A percentile compares a stretch with the other conserved stretches of the same genome.
These are phyloP conservation scores for Drosophila nigrodunni DNA, from an alignment of 1,140 invertebrate species.

Conservation along the genomic window DNA sequence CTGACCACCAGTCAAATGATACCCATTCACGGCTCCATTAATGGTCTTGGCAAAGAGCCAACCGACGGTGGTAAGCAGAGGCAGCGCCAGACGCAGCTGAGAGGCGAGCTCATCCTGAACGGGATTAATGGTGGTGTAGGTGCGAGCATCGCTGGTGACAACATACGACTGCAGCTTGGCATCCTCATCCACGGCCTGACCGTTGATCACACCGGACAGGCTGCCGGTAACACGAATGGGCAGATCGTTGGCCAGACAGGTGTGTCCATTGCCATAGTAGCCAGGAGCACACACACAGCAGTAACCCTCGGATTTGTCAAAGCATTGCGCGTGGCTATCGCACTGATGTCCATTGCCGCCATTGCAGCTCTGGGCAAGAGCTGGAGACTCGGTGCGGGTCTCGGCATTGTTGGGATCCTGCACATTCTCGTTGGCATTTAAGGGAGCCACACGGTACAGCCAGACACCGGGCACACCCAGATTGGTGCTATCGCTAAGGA, in stretches of 20 bases:
- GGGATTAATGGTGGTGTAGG: constrained; percentile 95
- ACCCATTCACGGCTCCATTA: constrained; percentile 92
- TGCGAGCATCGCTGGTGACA: constrained; percentile 93
- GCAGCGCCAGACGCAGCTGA: constrained; percentile 91
- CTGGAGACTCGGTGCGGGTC: constrained; percentile 81
- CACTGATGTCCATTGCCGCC: constrained; percentile 88
- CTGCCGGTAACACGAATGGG: constrained; percentile 94
- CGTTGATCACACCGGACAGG: constrained; percentile 92
- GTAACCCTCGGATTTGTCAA: constrained; percentile 92
- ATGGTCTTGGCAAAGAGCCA: constrained; percentile 95
- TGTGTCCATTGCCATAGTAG: constrained; percentile 95
- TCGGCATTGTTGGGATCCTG: constrained; percentile 88
- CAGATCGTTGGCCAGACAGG: constrained; percentile 92
- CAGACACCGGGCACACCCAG: constrained; percentile 92
- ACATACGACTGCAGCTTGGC: constrained; percentile 97
- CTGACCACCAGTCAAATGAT: constrained; percentile 91
- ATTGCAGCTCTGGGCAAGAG: constrained; percentile 85
- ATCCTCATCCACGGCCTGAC: constrained; percentile 87
- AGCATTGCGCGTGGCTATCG: constrained; percentile 92
- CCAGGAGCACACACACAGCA: constrained; percentile 93
- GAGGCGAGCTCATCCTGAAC: constrained; percentile 90
- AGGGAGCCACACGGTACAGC: constrained; percentile 91
- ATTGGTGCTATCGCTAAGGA: constrained; percentile 88
- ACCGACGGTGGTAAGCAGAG: constrained; percentile 90
- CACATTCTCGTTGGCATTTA: constrained; percentile 87